Evolutionary conservation across 2,113 vertebrate species (phyloP), one percentile per base, ranked within the genome.

Genomic region (Bambusicola thoracicus): DNA sequence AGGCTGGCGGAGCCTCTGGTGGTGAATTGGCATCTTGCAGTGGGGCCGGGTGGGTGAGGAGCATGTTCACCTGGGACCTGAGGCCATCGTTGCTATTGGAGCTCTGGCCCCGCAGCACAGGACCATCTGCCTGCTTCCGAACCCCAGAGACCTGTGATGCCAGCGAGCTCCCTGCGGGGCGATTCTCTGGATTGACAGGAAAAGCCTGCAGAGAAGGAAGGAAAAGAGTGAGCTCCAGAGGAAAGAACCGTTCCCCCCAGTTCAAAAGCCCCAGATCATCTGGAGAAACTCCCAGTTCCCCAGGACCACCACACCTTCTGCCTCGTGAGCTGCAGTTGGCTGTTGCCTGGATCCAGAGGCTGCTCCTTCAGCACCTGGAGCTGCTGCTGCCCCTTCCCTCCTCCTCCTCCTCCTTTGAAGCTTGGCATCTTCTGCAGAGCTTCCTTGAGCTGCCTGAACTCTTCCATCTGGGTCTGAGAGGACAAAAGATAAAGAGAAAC

Each of bases 361-460:
- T 94, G 93, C 49, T 93, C 93, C 43, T 79, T 91, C 12, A 8
- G n/a, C 13, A 3, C 48, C 74, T 85, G 90, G 13, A 74, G 36
- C 40, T n/a, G 75, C 84, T 88, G 94, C 70, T 96, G 93, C 48
- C 74, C 92, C n/a, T 81, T 87, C 56, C 36, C 21, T 20, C 78
- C 91, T 43, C 63, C 81, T 43, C 63, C 81, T 65, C 63, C 82
- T 66, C 92, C 97, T 95, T 97, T 97, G 80, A 97, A 96, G 55
- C 97, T 97, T 32, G 97, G 97, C 96, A 97, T 97, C 93, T 92
- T 98, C 80, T 97, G 97, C 1, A 97, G 94, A 29, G 96, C 96
- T 34, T 98, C 97, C 83, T 97, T 98, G 36, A 98, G 93, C 94
- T 98, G 97, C 56, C 97, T 93, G 94, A 97, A 98, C 91, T 98